Evolutionary conservation across 2,888 invertebrate genomes (phyloP), one percentile per base, ranked within the genome.

Genomic region (Apamea epomidion): DNA sequence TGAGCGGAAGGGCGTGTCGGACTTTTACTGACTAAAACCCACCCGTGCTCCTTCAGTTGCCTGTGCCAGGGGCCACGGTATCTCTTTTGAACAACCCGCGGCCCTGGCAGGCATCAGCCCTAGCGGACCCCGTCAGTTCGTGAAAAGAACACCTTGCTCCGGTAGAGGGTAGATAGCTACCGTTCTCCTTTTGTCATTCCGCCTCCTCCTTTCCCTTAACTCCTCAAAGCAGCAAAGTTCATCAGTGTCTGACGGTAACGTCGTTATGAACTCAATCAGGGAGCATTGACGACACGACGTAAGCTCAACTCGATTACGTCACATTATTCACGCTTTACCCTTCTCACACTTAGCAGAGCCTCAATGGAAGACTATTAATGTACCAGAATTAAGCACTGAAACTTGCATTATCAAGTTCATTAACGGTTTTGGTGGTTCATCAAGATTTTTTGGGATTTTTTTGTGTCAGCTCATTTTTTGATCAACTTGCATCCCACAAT

Each of bases 231-330:
- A 91, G 89, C 92, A 95, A 95, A 95, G 95, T 96, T 96, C 96
- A 95, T 96, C 96, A 96, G 95, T 93, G 93, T 94, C 92, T 91
- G 92, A 88, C 93, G 90, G 92, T 96, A 96, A 96, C 92, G 75
- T 93, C 90, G 93, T 96, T 96, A 96, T 84, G 93, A 94, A 94
- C 96, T 96, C 96, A 96, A 96, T 96, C 96, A 96, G 92, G 90
- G 88, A 86, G 93, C 94, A 96, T 96, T 96, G 95, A 96, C 93
- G 95, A 92, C 92, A 91, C 93, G 94, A 93, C 92, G 96, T 96
- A 95, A 96, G 93, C 94, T 84, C 90, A 94, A 96, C 94, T 94
- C 92, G 93, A 96, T 96, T 95, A 96, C 86, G 87, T 90, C 87
- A 93, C 93, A 94, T 95, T 95, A 96, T 95, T 94, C 93, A 88